Conservation (phyloP, 2,113 vertebrate genomes). For the Pomatorhinus ruficollis region DNA sequence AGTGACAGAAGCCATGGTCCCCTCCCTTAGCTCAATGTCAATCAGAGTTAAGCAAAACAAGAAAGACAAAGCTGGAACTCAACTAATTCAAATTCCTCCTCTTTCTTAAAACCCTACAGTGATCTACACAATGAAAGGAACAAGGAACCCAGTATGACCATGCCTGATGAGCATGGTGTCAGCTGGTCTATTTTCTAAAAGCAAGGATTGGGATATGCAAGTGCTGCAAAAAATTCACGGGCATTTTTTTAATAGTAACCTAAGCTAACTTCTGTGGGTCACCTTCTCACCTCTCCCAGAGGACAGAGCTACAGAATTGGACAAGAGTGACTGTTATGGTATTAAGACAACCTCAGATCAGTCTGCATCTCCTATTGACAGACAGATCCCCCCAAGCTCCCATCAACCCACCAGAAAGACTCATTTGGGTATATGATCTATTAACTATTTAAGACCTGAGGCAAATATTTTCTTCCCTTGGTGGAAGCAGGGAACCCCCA, state of each 20-base stretch:
- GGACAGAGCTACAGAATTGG: background rate
- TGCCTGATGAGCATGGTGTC: rapidly evolving
- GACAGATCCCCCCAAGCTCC: background rate
- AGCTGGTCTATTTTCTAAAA: background rate
- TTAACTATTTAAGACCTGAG: background rate
- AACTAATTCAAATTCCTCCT: background rate
- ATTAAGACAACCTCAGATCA: background rate
- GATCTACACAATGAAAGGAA: background rate
- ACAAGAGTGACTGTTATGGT: background rate
- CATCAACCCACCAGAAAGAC: background rate
- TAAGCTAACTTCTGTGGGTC: background rate
- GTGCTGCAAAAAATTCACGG: rapidly evolving
- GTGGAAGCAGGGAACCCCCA: background rate
- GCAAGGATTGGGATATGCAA: rapidly evolving
- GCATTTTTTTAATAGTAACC: background rate
- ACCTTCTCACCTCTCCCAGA: background rate
- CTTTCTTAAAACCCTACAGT: background rate
- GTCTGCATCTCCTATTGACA: background rate
- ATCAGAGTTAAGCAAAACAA: background rate
- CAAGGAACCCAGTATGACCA: background rate
- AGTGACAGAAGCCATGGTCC: background rate
- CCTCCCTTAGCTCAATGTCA: background rate
- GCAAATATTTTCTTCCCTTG: background rate
- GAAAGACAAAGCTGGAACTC: background rate
- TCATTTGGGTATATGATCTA: background rate